phyloP scores from a whole-genome alignment of 2,888 invertebrate genomes.

The Dendrolimus pini region DNA sequence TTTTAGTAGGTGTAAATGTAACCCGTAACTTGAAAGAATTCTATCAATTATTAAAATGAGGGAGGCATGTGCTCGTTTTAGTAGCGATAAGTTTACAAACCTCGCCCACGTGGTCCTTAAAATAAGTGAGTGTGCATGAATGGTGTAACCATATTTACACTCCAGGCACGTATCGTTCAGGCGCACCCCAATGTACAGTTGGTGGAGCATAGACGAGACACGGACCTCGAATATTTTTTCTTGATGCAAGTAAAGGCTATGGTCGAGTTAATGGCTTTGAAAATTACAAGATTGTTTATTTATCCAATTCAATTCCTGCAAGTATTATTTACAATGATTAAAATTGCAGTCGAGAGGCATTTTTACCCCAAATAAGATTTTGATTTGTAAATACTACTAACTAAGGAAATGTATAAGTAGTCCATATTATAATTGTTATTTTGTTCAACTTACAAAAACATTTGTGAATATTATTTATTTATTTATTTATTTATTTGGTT shows the following conservation, averaged over 20 bases:
- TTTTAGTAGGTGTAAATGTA: slow-evolving; percentile 20
- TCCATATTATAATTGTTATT: too few relatives aligned
- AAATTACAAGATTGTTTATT: slow-evolving; percentile 38
- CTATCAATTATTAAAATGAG: background rate
- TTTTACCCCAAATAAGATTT: too few relatives aligned
- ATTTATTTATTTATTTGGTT: too few relatives aligned
- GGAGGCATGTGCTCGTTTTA: background rate
- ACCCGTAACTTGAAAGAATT: slow-evolving; percentile 20
- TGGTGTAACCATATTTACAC: slow-evolving; percentile 35
- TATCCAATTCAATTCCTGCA: slow-evolving; percentile 19
- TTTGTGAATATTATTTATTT: too few relatives aligned
- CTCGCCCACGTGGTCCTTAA: slow-evolving; percentile 19
- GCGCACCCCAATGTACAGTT: slow-evolving; percentile 32
- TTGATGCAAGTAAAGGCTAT: slow-evolving; percentile 17
- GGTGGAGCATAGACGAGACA: slow-evolving; percentile 30
- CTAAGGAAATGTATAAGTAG: too few relatives aligned
- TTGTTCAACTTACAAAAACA: too few relatives aligned
- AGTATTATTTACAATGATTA: too few relatives aligned
- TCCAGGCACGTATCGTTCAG: slow-evolving; percentile 43
- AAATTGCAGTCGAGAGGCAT: too few relatives aligned
- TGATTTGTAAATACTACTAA: too few relatives aligned
- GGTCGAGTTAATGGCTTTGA: slow-evolving; percentile 41
- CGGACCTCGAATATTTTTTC: slow-evolving; percentile 32
- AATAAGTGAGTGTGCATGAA: slow-evolving; percentile 22
- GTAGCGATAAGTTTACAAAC: background rate